phyloP scores from a whole-genome alignment of 2,797 vertebrate genomes.

The Sebastes aleutianus region DNA sequence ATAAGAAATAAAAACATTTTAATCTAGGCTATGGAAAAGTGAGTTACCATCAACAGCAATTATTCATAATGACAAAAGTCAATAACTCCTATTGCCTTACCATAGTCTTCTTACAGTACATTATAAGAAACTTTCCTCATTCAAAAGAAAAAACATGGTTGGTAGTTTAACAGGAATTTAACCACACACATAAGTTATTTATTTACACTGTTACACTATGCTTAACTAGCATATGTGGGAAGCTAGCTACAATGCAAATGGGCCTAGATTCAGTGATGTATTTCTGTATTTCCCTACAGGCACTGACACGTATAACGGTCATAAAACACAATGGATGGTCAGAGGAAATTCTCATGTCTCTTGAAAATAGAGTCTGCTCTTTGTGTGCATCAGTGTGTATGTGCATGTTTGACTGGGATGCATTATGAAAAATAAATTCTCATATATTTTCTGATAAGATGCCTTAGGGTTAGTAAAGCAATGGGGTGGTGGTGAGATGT shows the following conservation, averaged over 20 bases:
- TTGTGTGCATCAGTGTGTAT: neutral
- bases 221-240: neutral
- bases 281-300: constrained; percentile 4
- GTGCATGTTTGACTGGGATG: neutral
- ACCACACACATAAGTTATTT: neutral
- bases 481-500: neutral
- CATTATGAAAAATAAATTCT: neutral
- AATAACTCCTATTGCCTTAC: neutral
- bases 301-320: neutral
- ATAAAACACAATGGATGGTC: constrained; percentile 11
- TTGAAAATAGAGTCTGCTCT: constrained; percentile 25
- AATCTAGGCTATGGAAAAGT: neutral
- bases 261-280: neutral
- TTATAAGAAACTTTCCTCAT: neutral
- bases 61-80: neutral
- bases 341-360: constrained; percentile 34
- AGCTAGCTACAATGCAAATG: neutral
- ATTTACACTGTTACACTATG: neutral
- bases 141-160: neutral
- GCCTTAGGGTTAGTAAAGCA: neutral
- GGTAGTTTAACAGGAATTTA: neutral
- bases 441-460: neutral
- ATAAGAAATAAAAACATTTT: neutral
- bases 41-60: neutral
- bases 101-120: neutral